Percentiles rank a stretch among this genome's conserved stretches.
Evolutionary conservation across 2,113 vertebrate genomes (phyloP).

Genomic region (Pteronura brasiliensis): DNA sequence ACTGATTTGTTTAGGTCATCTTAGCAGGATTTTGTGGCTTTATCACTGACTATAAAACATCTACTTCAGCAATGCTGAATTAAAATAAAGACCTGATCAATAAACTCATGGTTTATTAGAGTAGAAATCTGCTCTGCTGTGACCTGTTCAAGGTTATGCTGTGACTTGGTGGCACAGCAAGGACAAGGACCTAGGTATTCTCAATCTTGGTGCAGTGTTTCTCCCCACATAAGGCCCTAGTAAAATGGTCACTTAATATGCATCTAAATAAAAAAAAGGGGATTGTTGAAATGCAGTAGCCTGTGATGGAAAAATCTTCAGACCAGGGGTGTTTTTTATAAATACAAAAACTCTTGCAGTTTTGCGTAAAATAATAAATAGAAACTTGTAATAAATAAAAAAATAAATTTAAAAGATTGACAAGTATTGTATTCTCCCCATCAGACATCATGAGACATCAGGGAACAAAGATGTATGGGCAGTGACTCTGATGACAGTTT

Average conservation of each 20-base stretch:
- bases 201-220: accelerated
- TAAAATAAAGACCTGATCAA: not conserved
- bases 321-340: not conserved
- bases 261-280: not conserved
- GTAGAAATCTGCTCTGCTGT: not conserved
- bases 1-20: not conserved
- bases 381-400: not conserved
- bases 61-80: not conserved
- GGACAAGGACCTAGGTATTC: not conserved
- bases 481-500: not conserved
- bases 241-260: not conserved
- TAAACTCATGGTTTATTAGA: not conserved
- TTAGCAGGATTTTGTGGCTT: not conserved
- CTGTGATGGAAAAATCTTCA: not conserved
- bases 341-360: not conserved
- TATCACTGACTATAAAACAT: not conserved
- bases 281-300: not conserved
- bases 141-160: not conserved
- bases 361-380: not conserved
- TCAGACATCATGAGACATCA: not conserved
- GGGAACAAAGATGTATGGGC: not conserved
- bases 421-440: not conserved
- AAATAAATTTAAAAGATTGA: not conserved
- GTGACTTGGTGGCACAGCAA: not conserved
- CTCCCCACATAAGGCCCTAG: not conserved